A percentile compares a stretch with the other conserved stretches of the same genome.
Conservation (phyloP, 2,113 vertebrate species). For the Gadus macrocephalus region DNA sequence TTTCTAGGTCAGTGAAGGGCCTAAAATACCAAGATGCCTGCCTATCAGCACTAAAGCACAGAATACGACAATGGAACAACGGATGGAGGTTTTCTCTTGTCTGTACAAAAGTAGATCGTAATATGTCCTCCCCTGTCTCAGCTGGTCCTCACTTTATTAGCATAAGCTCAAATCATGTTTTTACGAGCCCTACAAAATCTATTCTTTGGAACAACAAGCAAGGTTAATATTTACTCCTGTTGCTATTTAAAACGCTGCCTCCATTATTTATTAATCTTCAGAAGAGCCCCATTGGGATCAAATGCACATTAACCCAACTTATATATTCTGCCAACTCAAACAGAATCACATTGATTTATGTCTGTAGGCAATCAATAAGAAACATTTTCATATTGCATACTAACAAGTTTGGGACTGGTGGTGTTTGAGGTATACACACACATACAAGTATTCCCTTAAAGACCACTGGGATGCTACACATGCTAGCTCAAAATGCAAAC, state of each 20-base stretch:
- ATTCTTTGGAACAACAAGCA: constrained; percentile 14
- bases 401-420: constrained; percentile 17
- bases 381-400: constrained; percentile 15
- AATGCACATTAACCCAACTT: constrained; percentile 35
- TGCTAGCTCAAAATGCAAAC: background rate
- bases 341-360: constrained; percentile 36
- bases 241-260: constrained; percentile 2
- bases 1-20: no score
- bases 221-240: no score
- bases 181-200: constrained; percentile 8
- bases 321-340: constrained; percentile 29
- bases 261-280: constrained; percentile 24
- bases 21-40: no score
- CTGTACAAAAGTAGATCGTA: no score
- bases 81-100: no score
- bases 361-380: constrained; percentile 42
- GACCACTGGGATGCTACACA: no score
- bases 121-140: no score
- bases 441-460: background rate
- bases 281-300: constrained; percentile 16
- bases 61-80: no score
- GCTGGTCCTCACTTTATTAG: constrained; percentile 11
- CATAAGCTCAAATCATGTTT: constrained; percentile 13
- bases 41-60: no score
- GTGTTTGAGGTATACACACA: background rate